A percentile compares a stretch with the other conserved stretches of the same genome.
phyloP scores from a whole-genome alignment of 2,888 invertebrate species.

The Melieria omissa region DNA sequence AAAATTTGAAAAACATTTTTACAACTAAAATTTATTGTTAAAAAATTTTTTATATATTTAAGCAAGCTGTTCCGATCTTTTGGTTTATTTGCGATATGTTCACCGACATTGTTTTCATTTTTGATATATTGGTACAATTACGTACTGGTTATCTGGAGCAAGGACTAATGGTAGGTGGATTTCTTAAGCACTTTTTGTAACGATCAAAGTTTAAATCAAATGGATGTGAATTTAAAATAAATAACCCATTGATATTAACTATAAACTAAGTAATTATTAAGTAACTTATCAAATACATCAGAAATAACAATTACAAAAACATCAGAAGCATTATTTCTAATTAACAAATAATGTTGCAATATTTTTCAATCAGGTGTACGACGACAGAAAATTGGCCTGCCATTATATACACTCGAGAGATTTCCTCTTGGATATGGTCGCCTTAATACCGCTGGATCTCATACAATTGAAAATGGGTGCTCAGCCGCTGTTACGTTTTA shows the following conservation, averaged over 20 bases:
- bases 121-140: constrained; percentile 91
- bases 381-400: constrained; percentile 87
- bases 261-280: too few species aligned
- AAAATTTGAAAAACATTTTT: background rate
- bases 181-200: background rate
- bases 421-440: constrained; percentile 85
- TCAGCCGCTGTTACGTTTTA: constrained; percentile 89
- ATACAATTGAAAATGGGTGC: constrained; percentile 84
- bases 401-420: constrained; percentile 88
- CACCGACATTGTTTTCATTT: constrained; percentile 86
- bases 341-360: too few species aligned
- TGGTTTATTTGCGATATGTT: constrained; percentile 87
- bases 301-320: background rate
- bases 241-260: too few species aligned
- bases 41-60: constrained; percentile 48
- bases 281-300: too few species aligned
- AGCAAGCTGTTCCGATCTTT: constrained; percentile 77
- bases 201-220: too few species aligned
- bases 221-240: too few species aligned
- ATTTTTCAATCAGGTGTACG: constrained; percentile 75
- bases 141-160: constrained; percentile 95
- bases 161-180: constrained; percentile 82
- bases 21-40: background rate
- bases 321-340: too few species aligned
- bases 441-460: constrained; percentile 87